Percentiles rank a stretch among this genome's conserved stretches.
These are phyloP conservation scores for Rhyacichthys aspro DNA, from an alignment of 2,797 vertebrate species.

Conservation along the genomic window DNA sequence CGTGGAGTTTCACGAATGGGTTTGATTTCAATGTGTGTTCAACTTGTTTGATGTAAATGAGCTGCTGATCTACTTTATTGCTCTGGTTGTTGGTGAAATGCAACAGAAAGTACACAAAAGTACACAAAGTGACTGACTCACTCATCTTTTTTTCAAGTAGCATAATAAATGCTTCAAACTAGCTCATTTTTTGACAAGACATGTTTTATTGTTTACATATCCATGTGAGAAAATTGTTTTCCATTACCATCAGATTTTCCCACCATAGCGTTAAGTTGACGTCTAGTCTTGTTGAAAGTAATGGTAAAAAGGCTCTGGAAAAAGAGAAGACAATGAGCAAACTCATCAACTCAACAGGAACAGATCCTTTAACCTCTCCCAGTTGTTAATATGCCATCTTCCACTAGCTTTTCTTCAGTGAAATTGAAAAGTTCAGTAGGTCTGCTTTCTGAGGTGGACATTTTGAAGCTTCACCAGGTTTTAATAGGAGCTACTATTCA, in stretches of 20 bases:
- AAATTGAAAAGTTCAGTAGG: slow-evolving; percentile 11
- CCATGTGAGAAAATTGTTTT: neutral
- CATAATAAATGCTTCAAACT: neutral
- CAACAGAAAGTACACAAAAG: neutral
- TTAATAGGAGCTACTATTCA: slow-evolving; percentile 20
- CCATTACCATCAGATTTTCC: neutral
- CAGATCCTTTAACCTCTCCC: neutral
- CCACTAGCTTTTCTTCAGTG: neutral
- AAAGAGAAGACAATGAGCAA: neutral
- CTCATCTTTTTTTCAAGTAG: neutral
- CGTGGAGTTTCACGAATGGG: too few relatives aligned
- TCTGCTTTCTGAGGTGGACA: slow-evolving; percentile 12
- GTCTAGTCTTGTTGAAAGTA: neutral
- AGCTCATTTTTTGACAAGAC: neutral
- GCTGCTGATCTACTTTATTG: too few relatives aligned
- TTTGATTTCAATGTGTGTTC: too few relatives aligned
- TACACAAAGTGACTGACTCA: neutral
- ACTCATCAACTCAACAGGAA: slow-evolving; percentile 6
- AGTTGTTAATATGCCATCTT: neutral
- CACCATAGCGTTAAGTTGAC: neutral
- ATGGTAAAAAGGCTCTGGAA: neutral
- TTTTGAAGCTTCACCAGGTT: slow-evolving; percentile 19
- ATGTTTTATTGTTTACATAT: slow-evolving; percentile 4
- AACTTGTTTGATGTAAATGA: too few relatives aligned
- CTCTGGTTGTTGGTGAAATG: too few relatives aligned